Evolutionary conservation across 2,888 invertebrate genomes (phyloP).

Genomic region (Orthosia gracilis): DNA sequence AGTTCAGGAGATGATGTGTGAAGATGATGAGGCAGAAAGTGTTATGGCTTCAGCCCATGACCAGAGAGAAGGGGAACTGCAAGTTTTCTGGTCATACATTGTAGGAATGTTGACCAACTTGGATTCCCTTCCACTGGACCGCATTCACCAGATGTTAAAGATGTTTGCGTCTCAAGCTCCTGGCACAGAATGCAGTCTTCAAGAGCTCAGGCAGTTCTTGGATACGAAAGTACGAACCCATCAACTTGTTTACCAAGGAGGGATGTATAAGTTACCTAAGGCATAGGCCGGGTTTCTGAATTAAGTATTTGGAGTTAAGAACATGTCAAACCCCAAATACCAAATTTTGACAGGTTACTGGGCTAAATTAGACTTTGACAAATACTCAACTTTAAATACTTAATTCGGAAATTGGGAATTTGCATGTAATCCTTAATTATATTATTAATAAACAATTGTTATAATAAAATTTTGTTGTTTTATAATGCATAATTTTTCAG

Average conservation of each 20-base stretch:
- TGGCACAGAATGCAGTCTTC: slow-evolving; percentile 96
- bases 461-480: neutral
- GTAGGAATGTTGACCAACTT: slow-evolving; percentile 99
- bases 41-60: slow-evolving; percentile 98
- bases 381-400: too few species aligned
- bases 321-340: too few species aligned
- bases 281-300: slow-evolving; percentile 73
- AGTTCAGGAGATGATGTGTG: slow-evolving; percentile 93
- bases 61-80: slow-evolving; percentile 98
- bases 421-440: too few species aligned
- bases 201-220: slow-evolving; percentile 96
- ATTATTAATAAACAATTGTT: too few species aligned
- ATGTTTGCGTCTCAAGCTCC: slow-evolving; percentile 99
- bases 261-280: slow-evolving; percentile 97
- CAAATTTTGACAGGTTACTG: too few species aligned
- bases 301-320: too few species aligned
- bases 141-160: slow-evolving; percentile 98
- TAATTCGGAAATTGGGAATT: too few species aligned
- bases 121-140: slow-evolving; percentile 96
- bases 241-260: slow-evolving; percentile 95
- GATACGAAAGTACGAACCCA: slow-evolving; percentile 98
- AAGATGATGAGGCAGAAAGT: slow-evolving; percentile 98
- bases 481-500: neutral
- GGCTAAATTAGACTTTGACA: too few species aligned
- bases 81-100: slow-evolving; percentile 99